Conservation (phyloP, 2,797 vertebrate species). For the Acomys russatus region DNA sequence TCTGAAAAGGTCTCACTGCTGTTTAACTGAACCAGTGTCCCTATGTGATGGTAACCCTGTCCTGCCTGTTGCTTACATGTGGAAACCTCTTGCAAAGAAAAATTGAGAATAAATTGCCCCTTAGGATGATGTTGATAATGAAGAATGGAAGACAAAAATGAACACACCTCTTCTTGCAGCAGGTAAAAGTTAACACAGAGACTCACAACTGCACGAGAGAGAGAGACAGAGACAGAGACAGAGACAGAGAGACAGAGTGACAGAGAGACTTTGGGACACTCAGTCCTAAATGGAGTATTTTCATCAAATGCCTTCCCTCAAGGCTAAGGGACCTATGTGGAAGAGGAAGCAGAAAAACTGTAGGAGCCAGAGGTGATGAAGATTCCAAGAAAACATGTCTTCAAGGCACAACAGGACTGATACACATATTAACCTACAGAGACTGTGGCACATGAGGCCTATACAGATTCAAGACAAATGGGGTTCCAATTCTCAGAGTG, state of each 20-base stretch:
- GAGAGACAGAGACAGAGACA: no score
- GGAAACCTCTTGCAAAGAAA: slow-evolving; percentile 15
- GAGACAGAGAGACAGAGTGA: no score
- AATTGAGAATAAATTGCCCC: background rate
- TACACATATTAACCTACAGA: background rate
- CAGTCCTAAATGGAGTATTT: background rate
- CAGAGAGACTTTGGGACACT: background rate
- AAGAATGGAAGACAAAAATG: background rate
- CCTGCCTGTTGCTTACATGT: background rate
- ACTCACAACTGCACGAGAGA: background rate
- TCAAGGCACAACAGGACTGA: background rate
- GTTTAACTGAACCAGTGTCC: background rate
- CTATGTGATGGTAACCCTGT: background rate
- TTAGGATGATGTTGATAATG: background rate
- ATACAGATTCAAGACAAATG: background rate
- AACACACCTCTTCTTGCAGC: background rate
- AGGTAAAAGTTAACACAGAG: background rate
- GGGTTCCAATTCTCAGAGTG: background rate
- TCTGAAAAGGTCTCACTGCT: background rate
- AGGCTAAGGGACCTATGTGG: background rate
- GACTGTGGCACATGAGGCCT: background rate
- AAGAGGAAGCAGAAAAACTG: background rate
- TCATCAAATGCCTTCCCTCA: background rate
- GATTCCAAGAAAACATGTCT: background rate
- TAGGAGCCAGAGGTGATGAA: background rate